Base-by-base conservation (phyloP, 2,797 vertebrate species). In the Fratercula arctica region DNA sequence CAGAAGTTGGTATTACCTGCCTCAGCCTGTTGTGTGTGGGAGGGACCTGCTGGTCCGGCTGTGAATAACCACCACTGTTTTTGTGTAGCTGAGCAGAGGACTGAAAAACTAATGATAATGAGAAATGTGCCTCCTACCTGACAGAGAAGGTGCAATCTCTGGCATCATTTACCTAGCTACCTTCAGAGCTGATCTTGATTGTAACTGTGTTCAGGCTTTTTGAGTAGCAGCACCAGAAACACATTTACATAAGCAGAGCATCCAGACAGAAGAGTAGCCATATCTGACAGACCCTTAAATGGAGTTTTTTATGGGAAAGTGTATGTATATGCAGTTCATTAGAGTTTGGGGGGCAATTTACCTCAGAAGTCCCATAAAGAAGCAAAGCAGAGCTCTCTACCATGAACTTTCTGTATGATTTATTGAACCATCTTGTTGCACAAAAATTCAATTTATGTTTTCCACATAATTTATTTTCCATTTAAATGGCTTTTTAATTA, bases 401-500 rank as follows among this genome's bases (percentile, higher is more conserved):
- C 61, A 29, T 91, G 80, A 86, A 64, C 45, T 89, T 91, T 76
- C 84, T 76, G 81, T 48, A 57, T 15, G 39, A 84, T 91, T 84
- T 95, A 81, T 48, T 50, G 78, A 94, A 80, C 29, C 39, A 67
- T 88, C 87, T 72, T 89, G 59, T 77, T 94, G 75, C n/a, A 84
- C 50, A 53, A 90, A 97, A 96, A 96, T 93, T 92, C 70, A 96
- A 87, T 95, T 94, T 95, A 74, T 90, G 54, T 37, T 94, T 97
- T 90, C 75, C 90, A 90, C 57, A 63, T 94, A 92, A 92, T 93
- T 97, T 96, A 87, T 89, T 96, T 97, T 95, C 69, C 35, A 78
- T 93, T 94, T 95, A 94, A 95, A 95, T 92, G 33, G 18, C 16
- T 95, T 96, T 95, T 92, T 96, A 97, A 97, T 96, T 97, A 88